Conservation (phyloP, 2,888 invertebrate species). For the Athetis lepigone region DNA sequence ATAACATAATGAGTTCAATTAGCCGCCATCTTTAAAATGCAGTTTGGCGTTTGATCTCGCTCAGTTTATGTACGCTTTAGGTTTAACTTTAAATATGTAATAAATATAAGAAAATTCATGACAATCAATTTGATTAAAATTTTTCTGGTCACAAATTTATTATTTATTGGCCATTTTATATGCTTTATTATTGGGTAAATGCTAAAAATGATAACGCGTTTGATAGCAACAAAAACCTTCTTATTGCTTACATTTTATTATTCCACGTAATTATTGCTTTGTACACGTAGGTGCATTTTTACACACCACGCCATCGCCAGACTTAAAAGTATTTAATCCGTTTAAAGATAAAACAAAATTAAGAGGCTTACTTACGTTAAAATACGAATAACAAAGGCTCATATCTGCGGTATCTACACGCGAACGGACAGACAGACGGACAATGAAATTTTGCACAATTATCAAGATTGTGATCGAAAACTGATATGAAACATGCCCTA, state of each 20-base stretch:
- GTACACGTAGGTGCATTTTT: slow-evolving; percentile 42
- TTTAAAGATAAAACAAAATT: slow-evolving; percentile 55
- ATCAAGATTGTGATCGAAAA: slow-evolving; percentile 80
- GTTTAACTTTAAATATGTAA: slow-evolving; percentile 35
- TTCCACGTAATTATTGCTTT: slow-evolving; percentile 13
- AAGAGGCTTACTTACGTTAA: slow-evolving; percentile 54
- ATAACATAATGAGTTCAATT: slow-evolving; percentile 83
- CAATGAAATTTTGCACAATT: slow-evolving; percentile 86
- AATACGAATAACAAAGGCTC: slow-evolving; percentile 57
- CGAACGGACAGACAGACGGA: slow-evolving; percentile 78
- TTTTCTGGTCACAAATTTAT: no score
- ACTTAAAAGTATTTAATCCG: slow-evolving; percentile 43
- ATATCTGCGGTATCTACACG: slow-evolving; percentile 63
- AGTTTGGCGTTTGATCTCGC: slow-evolving; percentile 67
- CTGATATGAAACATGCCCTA: slow-evolving; percentile 77
- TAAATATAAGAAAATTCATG: slow-evolving; percentile 3
- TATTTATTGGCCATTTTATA: background rate
- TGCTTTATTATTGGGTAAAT: no score
- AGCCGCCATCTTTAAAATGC: slow-evolving; percentile 75
- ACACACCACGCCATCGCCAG: slow-evolving; percentile 30
- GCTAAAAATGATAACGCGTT: background rate
- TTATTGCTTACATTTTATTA: background rate
- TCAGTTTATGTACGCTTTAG: slow-evolving; percentile 52
- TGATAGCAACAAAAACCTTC: background rate
- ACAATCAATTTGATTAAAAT: slow-evolving; percentile 29